Percentiles rank a stretch among this genome's conserved stretches.
These are phyloP conservation scores for Glossophaga mutica DNA, from an alignment of 2,797 vertebrate species.

Conservation along the genomic window DNA sequence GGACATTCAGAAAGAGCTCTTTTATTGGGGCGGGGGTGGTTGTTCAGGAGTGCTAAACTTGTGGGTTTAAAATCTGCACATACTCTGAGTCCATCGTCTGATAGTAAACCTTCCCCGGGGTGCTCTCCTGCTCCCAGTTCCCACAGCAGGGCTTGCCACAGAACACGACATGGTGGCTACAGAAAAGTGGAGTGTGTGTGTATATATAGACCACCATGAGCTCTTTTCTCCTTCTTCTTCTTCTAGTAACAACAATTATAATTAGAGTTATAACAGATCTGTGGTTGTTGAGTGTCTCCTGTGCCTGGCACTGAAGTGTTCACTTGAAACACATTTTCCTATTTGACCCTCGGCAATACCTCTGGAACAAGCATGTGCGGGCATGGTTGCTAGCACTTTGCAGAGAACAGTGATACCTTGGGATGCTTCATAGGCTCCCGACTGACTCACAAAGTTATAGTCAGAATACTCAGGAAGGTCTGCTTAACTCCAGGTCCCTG, in stretches of 20 bases:
- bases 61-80: neutral
- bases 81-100: neutral
- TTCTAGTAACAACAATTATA: neutral
- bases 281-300: neutral
- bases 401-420: neutral
- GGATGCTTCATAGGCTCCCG: neutral
- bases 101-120: neutral
- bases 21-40: neutral
- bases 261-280: neutral
- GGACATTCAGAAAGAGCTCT: neutral
- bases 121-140: neutral
- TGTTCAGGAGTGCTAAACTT: neutral
- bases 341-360: accelerated
- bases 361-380: no score
- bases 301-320: neutral
- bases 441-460: neutral
- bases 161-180: neutral
- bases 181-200: neutral
- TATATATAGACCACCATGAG: neutral
- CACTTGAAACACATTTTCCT: neutral
- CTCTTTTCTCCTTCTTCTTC: neutral
- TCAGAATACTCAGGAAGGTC: neutral
- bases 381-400: neutral
- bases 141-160: neutral
- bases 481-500: neutral